Base-by-base conservation (phyloP, 2,113 vertebrate species). In the Trematocara unimaculatum region DNA sequence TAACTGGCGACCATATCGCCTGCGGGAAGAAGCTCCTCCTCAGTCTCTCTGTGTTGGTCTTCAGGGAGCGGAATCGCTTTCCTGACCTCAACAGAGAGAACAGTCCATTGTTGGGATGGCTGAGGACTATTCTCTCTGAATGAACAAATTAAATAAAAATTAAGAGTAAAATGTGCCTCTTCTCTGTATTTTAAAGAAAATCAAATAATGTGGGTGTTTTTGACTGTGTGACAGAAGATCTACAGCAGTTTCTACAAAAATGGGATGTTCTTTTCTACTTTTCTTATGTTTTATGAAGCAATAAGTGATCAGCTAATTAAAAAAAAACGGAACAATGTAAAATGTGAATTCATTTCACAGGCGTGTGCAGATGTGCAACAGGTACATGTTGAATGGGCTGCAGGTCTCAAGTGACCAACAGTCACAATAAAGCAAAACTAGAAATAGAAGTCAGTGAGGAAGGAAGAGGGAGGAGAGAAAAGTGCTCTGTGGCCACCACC, bases 141-240 rank as follows among this genome's bases (percentile, higher is more conserved):
- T 47, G 45, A 29, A 74, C 5, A 47, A 74, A 12, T 31, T 18
- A 18, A 49, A 49, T 29, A 29, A 74, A 74, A 29, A 29, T 74
- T 3, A 7, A n/a, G 64, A 26, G 2, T 64, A 64, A 7, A 74
- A 17, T 47, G 47, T 7, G 40, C 5, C 8, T 74, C 23, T 47
- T 29, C 20, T 17, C 40, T 72, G 13, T 47, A 45, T 72, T 26
- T 47, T 47, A 74, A 74, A 74, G 67, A 47, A 74, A 47, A 18
- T 0, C 20, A 47, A 74, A 47, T 74, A 17, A 29, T 1, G 23
- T 47, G 40, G 67, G 67, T 47, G 40, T 29, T 47, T 74, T 74
- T 23, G 67, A 47, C 5, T 17, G 67, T 72, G 38, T 42, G 14
- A 47, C 20, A 74, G 15, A 74, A 29, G 14, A 29, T 17, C 40